Percentiles rank a stretch among this genome's conserved stretches.
These are phyloP conservation scores for Tenebrio molitor DNA, from an alignment of 1,140 invertebrate species.

Conservation along the genomic window DNA sequence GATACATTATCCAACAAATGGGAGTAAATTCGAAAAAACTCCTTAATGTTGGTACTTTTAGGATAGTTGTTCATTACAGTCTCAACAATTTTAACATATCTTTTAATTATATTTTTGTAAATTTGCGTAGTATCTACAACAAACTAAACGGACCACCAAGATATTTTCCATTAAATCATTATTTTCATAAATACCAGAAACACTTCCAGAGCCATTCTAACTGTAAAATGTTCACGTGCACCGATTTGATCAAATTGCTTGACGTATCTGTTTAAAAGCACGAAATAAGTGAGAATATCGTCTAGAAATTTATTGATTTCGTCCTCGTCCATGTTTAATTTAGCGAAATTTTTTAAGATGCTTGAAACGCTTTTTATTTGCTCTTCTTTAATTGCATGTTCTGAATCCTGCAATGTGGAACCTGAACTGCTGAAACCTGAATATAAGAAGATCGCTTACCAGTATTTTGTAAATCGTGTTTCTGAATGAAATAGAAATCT, in stretches of 20 bases:
- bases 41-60: background rate
- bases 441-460: background rate
- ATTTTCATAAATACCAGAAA: slow-evolving; percentile 6
- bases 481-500: background rate
- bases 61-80: background rate
- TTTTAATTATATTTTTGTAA: background rate
- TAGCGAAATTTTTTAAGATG: background rate
- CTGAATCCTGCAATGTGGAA: background rate
- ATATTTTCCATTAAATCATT: background rate
- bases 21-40: background rate
- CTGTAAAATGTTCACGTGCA: background rate
- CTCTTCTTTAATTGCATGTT: background rate
- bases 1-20: background rate
- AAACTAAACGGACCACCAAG: background rate
- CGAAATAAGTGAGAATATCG: background rate
- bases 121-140: slow-evolving; percentile 3
- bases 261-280: background rate
- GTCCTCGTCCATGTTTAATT: background rate
- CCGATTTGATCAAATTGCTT: background rate
- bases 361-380: background rate
- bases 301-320: no score
- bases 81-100: background rate
- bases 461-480: background rate
- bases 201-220: background rate
- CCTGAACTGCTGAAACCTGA: background rate